Percentiles rank a stretch among this genome's conserved stretches.
These are phyloP conservation scores for Synanceia verrucosa DNA, from an alignment of 2,797 vertebrate species.

Conservation along the genomic window DNA sequence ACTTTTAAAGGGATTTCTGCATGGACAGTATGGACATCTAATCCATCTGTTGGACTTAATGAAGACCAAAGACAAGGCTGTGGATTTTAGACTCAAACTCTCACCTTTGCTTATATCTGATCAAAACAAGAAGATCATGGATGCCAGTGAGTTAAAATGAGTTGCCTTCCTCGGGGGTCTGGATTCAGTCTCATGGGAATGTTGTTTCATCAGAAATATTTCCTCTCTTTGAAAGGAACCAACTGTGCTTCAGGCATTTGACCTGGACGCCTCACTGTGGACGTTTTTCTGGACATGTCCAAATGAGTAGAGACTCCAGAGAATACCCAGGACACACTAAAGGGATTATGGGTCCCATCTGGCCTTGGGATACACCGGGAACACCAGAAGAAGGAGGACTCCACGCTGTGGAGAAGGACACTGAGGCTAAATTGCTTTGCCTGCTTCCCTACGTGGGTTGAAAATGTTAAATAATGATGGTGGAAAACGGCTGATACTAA, in stretches of 20 bases:
- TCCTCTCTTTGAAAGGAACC: neutral
- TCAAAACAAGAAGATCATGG: neutral
- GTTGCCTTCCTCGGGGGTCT: neutral
- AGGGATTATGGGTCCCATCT: slow-evolving; percentile 28
- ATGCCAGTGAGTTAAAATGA: neutral
- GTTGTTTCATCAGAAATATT: neutral
- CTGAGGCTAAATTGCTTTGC: neutral
- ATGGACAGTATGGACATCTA: neutral
- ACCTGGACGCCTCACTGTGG: neutral
- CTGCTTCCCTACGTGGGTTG: neutral
- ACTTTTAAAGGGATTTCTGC: neutral
- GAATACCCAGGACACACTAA: neutral
- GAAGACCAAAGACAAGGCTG: neutral
- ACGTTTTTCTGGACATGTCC: slow-evolving; percentile 8
- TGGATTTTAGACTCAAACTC: neutral
- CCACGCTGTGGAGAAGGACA: neutral
- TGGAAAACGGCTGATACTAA: neutral
- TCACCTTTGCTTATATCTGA: neutral
- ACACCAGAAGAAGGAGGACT: slow-evolving; percentile 11
- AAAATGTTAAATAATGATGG: neutral
- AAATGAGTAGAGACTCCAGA: neutral
- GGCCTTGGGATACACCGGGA: slow-evolving; percentile 13
- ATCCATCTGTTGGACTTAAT: neutral
- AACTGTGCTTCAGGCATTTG: neutral
- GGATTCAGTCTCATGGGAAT: neutral